Conservation (phyloP, 2,113 vertebrate species). For the human (Homo sapiens) region DNA sequence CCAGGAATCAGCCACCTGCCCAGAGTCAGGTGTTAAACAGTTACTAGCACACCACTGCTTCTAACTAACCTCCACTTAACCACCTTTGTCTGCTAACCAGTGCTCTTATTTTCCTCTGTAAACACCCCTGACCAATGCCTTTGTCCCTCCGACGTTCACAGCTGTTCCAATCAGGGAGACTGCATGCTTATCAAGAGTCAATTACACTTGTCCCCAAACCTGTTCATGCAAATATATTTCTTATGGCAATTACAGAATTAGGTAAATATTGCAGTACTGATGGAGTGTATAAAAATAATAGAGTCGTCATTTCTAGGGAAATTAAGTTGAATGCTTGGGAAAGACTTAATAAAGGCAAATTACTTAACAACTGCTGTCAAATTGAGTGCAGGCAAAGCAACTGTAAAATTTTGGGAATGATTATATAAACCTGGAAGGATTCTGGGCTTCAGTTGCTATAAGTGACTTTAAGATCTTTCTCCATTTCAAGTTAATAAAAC, state of each 20-base stretch:
- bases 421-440: slow-evolving; percentile 12
- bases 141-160: accelerated
- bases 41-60: not conserved
- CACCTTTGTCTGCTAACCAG: not conserved
- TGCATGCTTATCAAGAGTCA: slow-evolving; percentile 5
- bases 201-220: slow-evolving; percentile 53
- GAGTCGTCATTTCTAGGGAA: slow-evolving; percentile 72
- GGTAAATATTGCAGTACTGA: slow-evolving; percentile 56
- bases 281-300: slow-evolving; percentile 51
- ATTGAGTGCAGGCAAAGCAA: slow-evolving; percentile 56
- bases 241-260: slow-evolving; percentile 73
- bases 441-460: not conserved
- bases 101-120: not conserved
- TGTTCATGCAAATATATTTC: slow-evolving; percentile 67
- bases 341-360: slow-evolving; percentile 72
- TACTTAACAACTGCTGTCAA: slow-evolving; percentile 64
- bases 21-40: too few relatives aligned
- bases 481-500: not conserved
- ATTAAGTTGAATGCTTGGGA: slow-evolving; percentile 63
- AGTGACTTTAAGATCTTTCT: not conserved
- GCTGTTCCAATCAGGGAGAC: slow-evolving; percentile 30
- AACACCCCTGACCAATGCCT: not conserved
- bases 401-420: slow-evolving; percentile 15
- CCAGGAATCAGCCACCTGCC: not conserved
- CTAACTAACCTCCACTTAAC: not conserved